phyloP scores from a whole-genome alignment of 2,797 vertebrate genomes.

The Acrossocheilus wenchowensis region DNA sequence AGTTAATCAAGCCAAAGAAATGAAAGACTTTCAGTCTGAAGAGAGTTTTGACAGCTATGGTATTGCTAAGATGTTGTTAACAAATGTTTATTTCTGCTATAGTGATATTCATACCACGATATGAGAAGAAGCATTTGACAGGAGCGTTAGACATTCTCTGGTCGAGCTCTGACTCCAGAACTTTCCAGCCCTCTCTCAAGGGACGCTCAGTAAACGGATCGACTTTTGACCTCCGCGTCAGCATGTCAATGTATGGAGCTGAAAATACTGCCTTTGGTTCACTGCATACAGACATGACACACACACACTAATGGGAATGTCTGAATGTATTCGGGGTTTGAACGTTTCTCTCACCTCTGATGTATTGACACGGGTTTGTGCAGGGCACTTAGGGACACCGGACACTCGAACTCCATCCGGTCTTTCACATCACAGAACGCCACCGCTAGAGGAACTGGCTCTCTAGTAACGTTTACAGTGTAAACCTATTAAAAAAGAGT shows the following conservation, averaged over 20 bases:
- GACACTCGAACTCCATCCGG: conserved; percentile 74
- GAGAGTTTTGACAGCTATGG: background rate
- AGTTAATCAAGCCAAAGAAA: background rate
- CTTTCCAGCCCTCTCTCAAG: conserved; percentile 70
- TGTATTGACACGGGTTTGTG: conserved; percentile 75
- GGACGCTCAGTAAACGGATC: conserved; percentile 70
- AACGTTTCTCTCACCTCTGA: conserved; percentile 65
- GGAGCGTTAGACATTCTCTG: conserved; percentile 66
- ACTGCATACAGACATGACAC: conserved; percentile 60
- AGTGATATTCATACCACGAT: conserved; percentile 68
- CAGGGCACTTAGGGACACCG: conserved; percentile 72
- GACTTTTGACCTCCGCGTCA: conserved; percentile 72
- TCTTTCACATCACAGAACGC: conserved; percentile 71
- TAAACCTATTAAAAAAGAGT: conserved; percentile 65
- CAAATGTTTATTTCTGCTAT: background rate
- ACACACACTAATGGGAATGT: background rate
- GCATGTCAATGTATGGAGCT: conserved; percentile 71
- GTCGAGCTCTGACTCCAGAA: conserved; percentile 72
- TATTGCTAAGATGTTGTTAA: background rate
- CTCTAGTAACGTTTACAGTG: conserved; percentile 66
- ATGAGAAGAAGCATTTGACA: conserved; percentile 74
- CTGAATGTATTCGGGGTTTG: background rate
- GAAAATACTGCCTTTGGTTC: conserved; percentile 76
- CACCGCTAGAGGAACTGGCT: conserved; percentile 70
- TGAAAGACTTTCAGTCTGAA: background rate